Base-by-base conservation (phyloP, 2,888 invertebrate species). In the Eupithecia vulgata region DNA sequence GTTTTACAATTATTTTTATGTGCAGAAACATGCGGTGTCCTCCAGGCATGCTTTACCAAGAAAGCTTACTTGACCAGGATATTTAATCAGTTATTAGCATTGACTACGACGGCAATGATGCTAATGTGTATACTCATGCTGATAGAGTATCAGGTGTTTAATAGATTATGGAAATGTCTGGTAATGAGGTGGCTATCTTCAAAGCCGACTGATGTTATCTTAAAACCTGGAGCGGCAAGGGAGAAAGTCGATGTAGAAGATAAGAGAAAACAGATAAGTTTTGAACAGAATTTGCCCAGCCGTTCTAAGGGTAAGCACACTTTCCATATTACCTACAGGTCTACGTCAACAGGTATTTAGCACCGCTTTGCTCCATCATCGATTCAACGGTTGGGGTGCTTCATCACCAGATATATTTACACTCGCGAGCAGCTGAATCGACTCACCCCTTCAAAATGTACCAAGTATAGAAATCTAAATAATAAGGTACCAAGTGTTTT, bases 1-100 rank as follows among this genome's bases (percentile, higher is more conserved):
- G n/a, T n/a, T n/a, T n/a, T n/a, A n/a, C n/a, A n/a, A 37, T 64
- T 0, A 17, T 64, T 64, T 64, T 17, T 34, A 61, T 17, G 13
- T 59, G n/a, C 81, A 93, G 93, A 81, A 72, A 90, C 90, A 84
- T 93, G 93, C 68, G 93, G 93, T 0, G 83, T 93, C 0, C 84
- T 93, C 6, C 90, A 92, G 80, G 75, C 85, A 59, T 93, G 93
- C 78, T 93, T 90, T 76, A 69, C 81, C 2, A 86, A 79, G 72
- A 84, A 83, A 79, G 80, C 75, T 17, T 93, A 91, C 76, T 76
- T 92, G 1, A 78, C 81, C 1, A 91, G 92, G 0, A 81, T 93
- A 0, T 37, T 86, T 0, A 80, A 81, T 71, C 91, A 93, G 76
- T 72, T 90, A 1, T 72, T 84, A 12, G 86, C 88, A 0, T 89